Conservation (phyloP, 1,140 invertebrate genomes). For the Pissodes strobi region DNA sequence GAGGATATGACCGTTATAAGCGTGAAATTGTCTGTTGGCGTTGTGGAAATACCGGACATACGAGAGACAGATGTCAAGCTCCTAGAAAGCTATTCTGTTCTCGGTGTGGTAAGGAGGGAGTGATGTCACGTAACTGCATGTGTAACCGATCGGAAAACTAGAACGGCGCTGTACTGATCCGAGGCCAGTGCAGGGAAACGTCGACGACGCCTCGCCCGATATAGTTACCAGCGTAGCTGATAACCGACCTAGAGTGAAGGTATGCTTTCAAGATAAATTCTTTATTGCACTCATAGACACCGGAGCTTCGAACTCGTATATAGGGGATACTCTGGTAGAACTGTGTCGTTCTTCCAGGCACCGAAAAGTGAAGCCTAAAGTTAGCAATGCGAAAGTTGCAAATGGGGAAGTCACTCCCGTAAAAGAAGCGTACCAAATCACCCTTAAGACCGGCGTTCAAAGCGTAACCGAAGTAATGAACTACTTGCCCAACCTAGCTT, state of each 20-base stretch:
- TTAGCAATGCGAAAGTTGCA: neutral
- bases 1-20: too few species aligned
- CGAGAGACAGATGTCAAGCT: neutral
- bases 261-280: too few species aligned
- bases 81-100: conserved; percentile 10
- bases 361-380: neutral
- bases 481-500: too few species aligned
- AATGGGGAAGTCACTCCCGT: neutral
- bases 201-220: too few species aligned
- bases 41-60: neutral
- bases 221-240: too few species aligned
- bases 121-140: conserved; percentile 6
- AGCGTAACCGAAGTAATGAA: neutral
- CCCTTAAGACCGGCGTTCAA: too few species aligned
- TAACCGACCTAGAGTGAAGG: too few species aligned
- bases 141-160: neutral
- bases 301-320: conserved; percentile 6
- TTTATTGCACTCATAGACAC: too few species aligned
- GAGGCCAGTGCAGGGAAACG: neutral
- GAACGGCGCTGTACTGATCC: neutral
- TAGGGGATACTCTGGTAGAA: conserved; percentile 8
- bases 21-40: neutral
- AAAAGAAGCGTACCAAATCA: neutral
- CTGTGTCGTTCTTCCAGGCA: neutral
- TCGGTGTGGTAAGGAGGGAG: conserved; percentile 7